Evolutionary conservation across 2,113 vertebrate species (phyloP).

Genomic region (Zosterops japonicus): DNA sequence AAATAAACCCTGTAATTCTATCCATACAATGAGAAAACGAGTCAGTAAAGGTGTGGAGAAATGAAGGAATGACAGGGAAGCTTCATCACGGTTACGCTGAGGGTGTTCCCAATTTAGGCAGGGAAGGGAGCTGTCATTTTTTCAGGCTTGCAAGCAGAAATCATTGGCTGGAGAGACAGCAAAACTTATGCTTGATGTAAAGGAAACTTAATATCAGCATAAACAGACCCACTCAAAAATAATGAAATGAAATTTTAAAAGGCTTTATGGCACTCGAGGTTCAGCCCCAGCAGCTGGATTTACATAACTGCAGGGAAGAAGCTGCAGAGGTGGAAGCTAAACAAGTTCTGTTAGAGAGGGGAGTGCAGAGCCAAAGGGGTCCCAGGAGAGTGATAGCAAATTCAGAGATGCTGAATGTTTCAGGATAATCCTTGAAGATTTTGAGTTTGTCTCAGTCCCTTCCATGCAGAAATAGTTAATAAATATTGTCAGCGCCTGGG

Average conservation of each 20-base stretch:
- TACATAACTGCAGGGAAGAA: slow-evolving; percentile 7
- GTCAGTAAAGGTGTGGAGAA: background rate
- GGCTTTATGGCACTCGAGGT: slow-evolving; percentile 8
- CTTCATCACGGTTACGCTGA: background rate
- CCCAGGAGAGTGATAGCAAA: background rate
- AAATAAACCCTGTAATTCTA: slow-evolving; percentile 23
- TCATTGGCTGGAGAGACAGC: background rate
- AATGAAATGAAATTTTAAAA: slow-evolving; percentile 48
- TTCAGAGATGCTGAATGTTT: background rate
- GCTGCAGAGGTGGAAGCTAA: background rate
- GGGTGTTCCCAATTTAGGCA: background rate
- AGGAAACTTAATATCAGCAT: slow-evolving; percentile 24
- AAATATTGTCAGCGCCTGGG: slow-evolving; percentile 47
- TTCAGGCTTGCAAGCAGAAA: background rate
- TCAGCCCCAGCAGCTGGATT: slow-evolving; percentile 45
- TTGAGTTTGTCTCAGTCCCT: background rate
- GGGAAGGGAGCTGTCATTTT: background rate
- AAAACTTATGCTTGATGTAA: background rate
- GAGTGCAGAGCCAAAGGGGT: background rate
- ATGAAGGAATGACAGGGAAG: background rate
- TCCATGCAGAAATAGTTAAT: slow-evolving; percentile 50
- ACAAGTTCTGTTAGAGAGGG: background rate
- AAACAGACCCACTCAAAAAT: slow-evolving; percentile 44
- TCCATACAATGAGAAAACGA: background rate
- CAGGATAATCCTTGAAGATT: background rate